phyloP scores from a whole-genome alignment of 2,888 invertebrate genomes.

The Junonia oenone region DNA sequence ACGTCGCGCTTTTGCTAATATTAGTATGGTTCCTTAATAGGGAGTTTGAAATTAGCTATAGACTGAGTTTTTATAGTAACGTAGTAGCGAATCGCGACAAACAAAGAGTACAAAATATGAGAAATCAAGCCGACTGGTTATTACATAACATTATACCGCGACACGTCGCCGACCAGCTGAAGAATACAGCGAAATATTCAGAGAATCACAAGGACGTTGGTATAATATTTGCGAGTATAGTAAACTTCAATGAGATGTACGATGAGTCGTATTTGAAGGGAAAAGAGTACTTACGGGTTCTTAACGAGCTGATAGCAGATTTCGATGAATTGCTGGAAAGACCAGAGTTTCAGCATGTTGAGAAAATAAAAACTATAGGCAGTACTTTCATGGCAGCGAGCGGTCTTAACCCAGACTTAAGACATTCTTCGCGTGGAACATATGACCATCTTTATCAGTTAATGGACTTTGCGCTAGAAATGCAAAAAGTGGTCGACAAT shows the following conservation, averaged over 20 bases:
- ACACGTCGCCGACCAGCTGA: constrained; percentile 95
- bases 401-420: constrained; percentile 90
- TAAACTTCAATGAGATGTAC: constrained; percentile 98
- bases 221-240: constrained; percentile 97
- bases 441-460: constrained; percentile 91
- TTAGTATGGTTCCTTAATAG: constrained; percentile 96
- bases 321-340: constrained; percentile 95
- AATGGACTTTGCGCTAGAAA: constrained; percentile 95
- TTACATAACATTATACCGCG: constrained; percentile 98
- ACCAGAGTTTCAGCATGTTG: constrained; percentile 90
- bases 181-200: constrained; percentile 95
- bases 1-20: constrained; percentile 88
- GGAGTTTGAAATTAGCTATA: constrained; percentile 96
- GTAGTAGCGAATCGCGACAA: constrained; percentile 94
- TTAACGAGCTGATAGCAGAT: constrained; percentile 97
- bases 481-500: constrained; percentile 91
- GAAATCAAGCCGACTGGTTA: constrained; percentile 97
- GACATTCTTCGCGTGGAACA: constrained; percentile 83
- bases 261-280: constrained; percentile 98
- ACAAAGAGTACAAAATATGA: constrained; percentile 92
- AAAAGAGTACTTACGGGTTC: constrained; percentile 94
- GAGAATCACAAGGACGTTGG: constrained; percentile 95
- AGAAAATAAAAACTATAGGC: constrained; percentile 98
- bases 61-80: constrained; percentile 95
- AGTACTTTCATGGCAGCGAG: constrained; percentile 99